Evolutionary conservation across 2,888 invertebrate genomes (phyloP).

Genomic region (Altica lythri): DNA sequence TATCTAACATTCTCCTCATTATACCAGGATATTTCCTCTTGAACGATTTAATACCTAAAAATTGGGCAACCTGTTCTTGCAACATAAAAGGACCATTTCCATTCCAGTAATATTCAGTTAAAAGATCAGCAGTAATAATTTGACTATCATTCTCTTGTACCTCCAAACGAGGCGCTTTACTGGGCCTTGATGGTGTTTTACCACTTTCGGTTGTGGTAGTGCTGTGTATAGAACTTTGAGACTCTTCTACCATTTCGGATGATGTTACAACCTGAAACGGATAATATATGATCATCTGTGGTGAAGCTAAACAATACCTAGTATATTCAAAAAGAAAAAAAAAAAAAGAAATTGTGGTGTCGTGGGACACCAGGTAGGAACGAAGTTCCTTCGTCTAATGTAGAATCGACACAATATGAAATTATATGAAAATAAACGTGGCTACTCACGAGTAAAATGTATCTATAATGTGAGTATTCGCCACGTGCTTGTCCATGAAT

Average conservation of each 20-base stretch:
- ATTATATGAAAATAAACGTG: too few relatives aligned
- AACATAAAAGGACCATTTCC: conserved; percentile 86
- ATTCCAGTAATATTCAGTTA: conserved; percentile 93
- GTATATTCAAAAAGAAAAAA: neutral
- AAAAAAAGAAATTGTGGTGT: too few relatives aligned
- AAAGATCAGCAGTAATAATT: conserved; percentile 74
- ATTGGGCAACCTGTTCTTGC: conserved; percentile 95
- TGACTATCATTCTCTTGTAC: conserved; percentile 52
- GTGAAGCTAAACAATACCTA: neutral
- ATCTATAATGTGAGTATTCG: too few relatives aligned
- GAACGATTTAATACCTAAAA: conserved; percentile 93
- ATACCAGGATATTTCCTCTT: conserved; percentile 86
- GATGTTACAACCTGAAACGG: conserved; percentile 34
- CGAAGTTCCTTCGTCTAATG: too few relatives aligned
- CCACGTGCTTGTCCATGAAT: too few relatives aligned
- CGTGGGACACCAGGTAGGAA: too few relatives aligned
- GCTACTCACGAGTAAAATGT: too few relatives aligned
- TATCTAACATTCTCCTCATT: conserved; percentile 77
- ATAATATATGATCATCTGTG: neutral
- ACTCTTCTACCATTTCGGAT: conserved; percentile 65
- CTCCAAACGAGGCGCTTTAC: conserved; percentile 47
- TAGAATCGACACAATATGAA: too few relatives aligned
- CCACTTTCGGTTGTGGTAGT: conserved; percentile 69
- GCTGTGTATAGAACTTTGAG: conserved; percentile 82
- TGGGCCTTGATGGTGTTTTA: conserved; percentile 33